A percentile compares a stretch with the other conserved stretches of the same genome.
These are phyloP conservation scores for Bucorvus abyssinicus DNA, from an alignment of 2,797 vertebrate genomes.

Conservation along the genomic window DNA sequence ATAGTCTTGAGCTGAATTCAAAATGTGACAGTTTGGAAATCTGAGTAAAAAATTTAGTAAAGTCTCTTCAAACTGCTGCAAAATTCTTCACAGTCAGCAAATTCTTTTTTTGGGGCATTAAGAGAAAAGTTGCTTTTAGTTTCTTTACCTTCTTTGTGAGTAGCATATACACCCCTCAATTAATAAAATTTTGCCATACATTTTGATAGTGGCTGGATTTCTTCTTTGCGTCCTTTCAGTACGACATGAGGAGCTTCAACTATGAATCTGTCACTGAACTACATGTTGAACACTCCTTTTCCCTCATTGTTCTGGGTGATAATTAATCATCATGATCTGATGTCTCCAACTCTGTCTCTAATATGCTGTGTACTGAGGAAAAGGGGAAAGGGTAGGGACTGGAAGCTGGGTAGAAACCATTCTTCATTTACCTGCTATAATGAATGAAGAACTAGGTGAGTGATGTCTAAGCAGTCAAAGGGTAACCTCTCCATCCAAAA, in stretches of 20 bases:
- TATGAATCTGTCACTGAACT: background rate
- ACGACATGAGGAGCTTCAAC: background rate
- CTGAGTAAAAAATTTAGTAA: background rate
- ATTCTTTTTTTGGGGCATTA: background rate
- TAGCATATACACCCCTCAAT: background rate
- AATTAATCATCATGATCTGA: background rate
- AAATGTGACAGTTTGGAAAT: background rate
- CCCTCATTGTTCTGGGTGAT: background rate
- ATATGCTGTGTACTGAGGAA: background rate
- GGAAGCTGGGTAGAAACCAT: background rate
- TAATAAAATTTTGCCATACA: background rate
- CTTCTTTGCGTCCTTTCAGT: background rate
- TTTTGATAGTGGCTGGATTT: background rate
- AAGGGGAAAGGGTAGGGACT: background rate
- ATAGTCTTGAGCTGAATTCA: background rate
- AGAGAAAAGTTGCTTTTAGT: background rate
- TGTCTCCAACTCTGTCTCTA: background rate
- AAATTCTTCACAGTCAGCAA: background rate
- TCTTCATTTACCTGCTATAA: background rate
- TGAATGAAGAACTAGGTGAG: background rate
- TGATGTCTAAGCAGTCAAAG: background rate
- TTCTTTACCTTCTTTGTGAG: background rate
- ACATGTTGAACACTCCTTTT: background rate
- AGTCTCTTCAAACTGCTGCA: background rate
- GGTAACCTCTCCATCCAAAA: background rate